phyloP scores from a whole-genome alignment of 2,113 vertebrate genomes.

The Gadus macrocephalus region DNA sequence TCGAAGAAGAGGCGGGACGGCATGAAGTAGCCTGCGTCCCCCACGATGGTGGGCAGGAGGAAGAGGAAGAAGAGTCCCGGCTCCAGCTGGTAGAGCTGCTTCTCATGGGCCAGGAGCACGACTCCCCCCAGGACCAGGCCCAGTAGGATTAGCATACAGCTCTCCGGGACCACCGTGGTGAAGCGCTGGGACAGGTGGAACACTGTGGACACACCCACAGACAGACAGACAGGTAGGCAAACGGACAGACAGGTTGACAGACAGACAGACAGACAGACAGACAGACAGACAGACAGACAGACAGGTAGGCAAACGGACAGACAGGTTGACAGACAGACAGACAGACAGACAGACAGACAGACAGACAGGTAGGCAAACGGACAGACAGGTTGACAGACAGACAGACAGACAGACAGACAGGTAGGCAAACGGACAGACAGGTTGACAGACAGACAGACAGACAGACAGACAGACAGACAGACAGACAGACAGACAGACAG shows the following conservation, averaged over 20 bases:
- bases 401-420: too few species aligned
- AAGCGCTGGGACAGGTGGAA: conserved; percentile 93
- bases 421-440: too few species aligned
- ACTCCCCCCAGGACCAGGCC: conserved; percentile 91
- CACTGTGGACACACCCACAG: conserved; percentile 65
- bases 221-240: not conserved
- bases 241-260: not conserved
- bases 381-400: too few species aligned
- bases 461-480: too few species aligned
- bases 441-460: too few species aligned
- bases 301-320: too few species aligned
- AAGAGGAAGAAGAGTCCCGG: conserved; percentile 97
- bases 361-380: too few species aligned
- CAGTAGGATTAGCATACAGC: conserved; percentile 92
- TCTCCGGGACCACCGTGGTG: conserved; percentile 89
- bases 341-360: too few species aligned
- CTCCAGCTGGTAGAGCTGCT: conserved; percentile 90
- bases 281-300: too few species aligned
- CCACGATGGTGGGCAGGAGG: conserved; percentile 91
- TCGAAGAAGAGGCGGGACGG: conserved; percentile 93
- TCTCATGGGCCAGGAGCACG: conserved; percentile 88
- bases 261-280: too few species aligned
- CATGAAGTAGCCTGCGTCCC: conserved; percentile 96
- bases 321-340: too few species aligned
- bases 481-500: too few species aligned